Evolutionary conservation across 2,888 invertebrate genomes (phyloP).

Genomic region (Alviniconcha strummeri): DNA sequence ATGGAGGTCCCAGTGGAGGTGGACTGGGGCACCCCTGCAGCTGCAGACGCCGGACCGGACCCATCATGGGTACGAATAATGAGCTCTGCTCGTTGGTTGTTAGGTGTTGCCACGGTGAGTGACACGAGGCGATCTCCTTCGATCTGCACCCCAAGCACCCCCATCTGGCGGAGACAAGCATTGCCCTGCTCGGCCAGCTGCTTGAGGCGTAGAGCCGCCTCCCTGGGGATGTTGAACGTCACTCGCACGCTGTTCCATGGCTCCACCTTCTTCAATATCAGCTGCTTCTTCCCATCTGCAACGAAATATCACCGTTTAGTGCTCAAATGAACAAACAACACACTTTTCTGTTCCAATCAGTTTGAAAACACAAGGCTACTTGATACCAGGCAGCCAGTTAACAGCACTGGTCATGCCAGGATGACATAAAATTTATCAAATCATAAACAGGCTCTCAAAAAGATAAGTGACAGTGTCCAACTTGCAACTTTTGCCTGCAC

Average conservation of each 20-base stretch:
- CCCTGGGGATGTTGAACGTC: constrained; percentile 96
- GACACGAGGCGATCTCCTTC: constrained; percentile 79
- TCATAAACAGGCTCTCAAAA: too few relatives aligned
- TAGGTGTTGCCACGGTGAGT: constrained; percentile 79
- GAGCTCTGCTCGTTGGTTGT: constrained; percentile 82
- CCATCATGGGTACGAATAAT: constrained; percentile 63
- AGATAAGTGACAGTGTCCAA: too few relatives aligned
- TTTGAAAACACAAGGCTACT: neutral
- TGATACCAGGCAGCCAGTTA: too few relatives aligned
- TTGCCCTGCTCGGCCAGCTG: constrained; percentile 94
- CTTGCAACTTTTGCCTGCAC: too few relatives aligned
- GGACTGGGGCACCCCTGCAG: constrained; percentile 23
- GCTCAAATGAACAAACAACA: neutral
- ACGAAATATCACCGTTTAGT: neutral
- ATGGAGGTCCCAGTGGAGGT: neutral
- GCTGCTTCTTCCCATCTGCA: constrained; percentile 74
- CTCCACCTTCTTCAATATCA: constrained; percentile 88
- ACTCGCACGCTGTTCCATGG: constrained; percentile 99
- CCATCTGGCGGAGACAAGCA: constrained; percentile 87
- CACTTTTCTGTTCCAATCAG: neutral
- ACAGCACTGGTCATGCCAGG: too few relatives aligned
- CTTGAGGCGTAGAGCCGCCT: constrained; percentile 92
- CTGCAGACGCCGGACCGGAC: constrained; percentile 35
- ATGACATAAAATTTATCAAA: too few relatives aligned
- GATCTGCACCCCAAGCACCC: constrained; percentile 95